Evolutionary conservation across 1,140 invertebrate genomes (phyloP).

Genomic region (Plectrocnemia conspersa): DNA sequence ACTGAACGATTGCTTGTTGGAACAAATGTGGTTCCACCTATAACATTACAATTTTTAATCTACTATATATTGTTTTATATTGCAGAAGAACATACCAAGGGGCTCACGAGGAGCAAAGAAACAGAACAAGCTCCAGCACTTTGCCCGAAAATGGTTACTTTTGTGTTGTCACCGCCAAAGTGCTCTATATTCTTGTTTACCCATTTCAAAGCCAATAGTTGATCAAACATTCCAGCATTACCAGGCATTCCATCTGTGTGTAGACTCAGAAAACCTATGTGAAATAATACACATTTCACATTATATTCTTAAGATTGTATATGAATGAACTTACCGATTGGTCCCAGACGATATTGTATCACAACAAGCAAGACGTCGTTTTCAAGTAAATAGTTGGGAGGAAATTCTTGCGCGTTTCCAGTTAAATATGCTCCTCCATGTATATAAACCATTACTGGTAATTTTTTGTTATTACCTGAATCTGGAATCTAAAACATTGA

Average conservation of each 20-base stretch:
- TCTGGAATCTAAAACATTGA: slow-evolving; percentile 14
- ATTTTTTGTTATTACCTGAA: not conserved
- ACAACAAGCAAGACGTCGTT: slow-evolving; percentile 24
- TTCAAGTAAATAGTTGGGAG: slow-evolving; percentile 23
- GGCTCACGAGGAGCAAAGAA: slow-evolving; percentile 29
- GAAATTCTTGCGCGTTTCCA: slow-evolving; percentile 6
- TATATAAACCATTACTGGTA: slow-evolving; percentile 27
- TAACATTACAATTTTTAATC: slow-evolving; percentile 3
- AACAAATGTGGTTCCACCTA: slow-evolving; percentile 22
- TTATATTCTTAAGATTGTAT: slow-evolving; percentile 1
- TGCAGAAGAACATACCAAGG: slow-evolving; percentile 10
- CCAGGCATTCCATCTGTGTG: slow-evolving; percentile 25
- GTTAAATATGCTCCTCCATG: slow-evolving; percentile 27
- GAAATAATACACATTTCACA: not conserved
- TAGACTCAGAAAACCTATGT: slow-evolving; percentile 26
- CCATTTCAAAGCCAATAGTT: slow-evolving; percentile 31
- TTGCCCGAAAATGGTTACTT: slow-evolving; percentile 33
- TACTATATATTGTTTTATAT: not conserved
- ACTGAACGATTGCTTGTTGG: slow-evolving; percentile 21
- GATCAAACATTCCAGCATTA: slow-evolving; percentile 35
- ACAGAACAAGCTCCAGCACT: slow-evolving; percentile 35
- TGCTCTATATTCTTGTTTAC: slow-evolving; percentile 31
- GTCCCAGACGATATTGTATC: slow-evolving; percentile 22
- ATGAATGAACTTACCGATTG: slow-evolving; percentile 15
- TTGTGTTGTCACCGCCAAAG: slow-evolving; percentile 34